Conservation (phyloP, 2,797 vertebrate genomes). For the Kryptolebias ocellatus region DNA sequence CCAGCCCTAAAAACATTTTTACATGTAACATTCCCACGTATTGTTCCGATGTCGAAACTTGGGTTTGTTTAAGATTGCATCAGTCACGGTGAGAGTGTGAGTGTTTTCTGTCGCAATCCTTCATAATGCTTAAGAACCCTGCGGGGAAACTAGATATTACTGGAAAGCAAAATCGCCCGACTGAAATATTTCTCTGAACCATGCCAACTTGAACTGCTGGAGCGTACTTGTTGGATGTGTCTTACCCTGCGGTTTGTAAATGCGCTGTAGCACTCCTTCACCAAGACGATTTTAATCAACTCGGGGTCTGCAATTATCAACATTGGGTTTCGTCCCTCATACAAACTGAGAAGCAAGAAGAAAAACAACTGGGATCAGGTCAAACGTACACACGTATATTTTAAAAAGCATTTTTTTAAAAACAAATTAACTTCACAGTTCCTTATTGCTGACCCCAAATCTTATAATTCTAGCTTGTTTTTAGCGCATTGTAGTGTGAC, state of each 20-base stretch:
- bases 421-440: neutral
- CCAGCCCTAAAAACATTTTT: too few relatives aligned
- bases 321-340: slow-evolving; percentile 65
- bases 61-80: neutral
- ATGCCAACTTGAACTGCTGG: neutral
- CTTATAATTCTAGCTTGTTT: too few relatives aligned
- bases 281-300: slow-evolving; percentile 77
- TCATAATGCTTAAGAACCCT: neutral
- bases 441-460: too few relatives aligned
- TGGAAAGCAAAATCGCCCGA: neutral
- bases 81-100: neutral
- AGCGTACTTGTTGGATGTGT: neutral
- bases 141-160: neutral
- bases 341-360: slow-evolving; percentile 61
- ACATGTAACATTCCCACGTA: neutral
- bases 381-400: too few relatives aligned
- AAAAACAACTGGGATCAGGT: too few relatives aligned
- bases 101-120: neutral
- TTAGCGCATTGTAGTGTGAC: too few relatives aligned
- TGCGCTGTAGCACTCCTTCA: slow-evolving; percentile 79
- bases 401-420: neutral
- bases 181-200: neutral
- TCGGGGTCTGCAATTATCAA: slow-evolving; percentile 76
- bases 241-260: slow-evolving; percentile 84
- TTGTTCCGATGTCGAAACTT: neutral